A percentile compares a stretch with the other conserved stretches of the same genome.
Evolutionary conservation across 2,888 invertebrate genomes (phyloP).

Genomic region (Ennomos erosarius): DNA sequence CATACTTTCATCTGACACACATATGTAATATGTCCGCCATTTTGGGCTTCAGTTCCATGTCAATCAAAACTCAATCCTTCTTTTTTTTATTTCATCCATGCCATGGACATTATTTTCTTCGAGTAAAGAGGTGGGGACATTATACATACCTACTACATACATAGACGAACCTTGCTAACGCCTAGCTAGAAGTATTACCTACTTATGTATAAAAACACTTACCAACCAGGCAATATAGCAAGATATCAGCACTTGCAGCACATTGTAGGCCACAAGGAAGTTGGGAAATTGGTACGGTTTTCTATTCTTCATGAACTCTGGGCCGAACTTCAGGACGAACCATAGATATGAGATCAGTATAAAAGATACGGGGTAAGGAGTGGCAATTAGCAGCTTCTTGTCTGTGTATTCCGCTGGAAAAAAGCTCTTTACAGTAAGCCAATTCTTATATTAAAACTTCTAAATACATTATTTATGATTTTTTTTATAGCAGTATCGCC

Average conservation of each 20-base stretch:
- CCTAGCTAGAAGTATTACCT: neutral
- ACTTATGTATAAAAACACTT: conserved; percentile 44
- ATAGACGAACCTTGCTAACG: no score
- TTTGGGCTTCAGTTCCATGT: no score
- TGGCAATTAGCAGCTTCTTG: conserved; percentile 86
- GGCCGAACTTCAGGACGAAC: conserved; percentile 88
- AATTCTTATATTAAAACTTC: no score
- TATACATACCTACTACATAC: no score
- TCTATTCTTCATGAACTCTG: conserved; percentile 87
- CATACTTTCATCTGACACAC: no score
- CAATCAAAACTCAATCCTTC: no score
- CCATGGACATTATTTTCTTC: no score
- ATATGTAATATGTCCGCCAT: no score
- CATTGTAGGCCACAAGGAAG: conserved; percentile 87
- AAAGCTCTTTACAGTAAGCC: neutral
- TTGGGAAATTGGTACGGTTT: conserved; percentile 85
- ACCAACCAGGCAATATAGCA: conserved; percentile 80
- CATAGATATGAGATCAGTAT: conserved; percentile 86
- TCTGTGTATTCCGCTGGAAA: conserved; percentile 59
- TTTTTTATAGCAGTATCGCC: no score
- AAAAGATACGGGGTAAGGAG: conserved; percentile 85
- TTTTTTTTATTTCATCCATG: no score
- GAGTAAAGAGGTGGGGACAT: no score
- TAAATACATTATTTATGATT: no score
- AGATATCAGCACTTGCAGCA: conserved; percentile 86